Conservation (phyloP, 2,113 vertebrate species). For the Papio anubis region DNA sequence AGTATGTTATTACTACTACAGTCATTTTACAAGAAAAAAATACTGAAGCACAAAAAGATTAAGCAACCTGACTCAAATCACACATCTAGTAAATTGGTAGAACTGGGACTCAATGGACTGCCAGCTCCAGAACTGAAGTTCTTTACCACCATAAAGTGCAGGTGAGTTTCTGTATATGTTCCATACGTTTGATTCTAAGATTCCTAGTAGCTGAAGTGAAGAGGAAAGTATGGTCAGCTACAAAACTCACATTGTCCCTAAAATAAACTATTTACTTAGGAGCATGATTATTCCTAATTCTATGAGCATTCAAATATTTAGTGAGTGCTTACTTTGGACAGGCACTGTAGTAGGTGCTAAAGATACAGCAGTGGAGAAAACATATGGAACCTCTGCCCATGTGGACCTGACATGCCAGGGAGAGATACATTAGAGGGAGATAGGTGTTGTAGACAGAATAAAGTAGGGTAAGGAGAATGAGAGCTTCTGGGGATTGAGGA, state of each 20-base stretch:
- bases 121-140: not conserved
- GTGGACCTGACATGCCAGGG: not conserved
- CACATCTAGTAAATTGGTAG: not conserved
- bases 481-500: not conserved
- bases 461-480: not conserved
- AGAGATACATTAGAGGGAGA: not conserved
- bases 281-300: not conserved
- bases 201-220: not conserved
- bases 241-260: not conserved
- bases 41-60: not conserved
- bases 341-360: not conserved
- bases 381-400: not conserved
- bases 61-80: not conserved
- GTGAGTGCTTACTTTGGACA: not conserved
- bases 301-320: not conserved
- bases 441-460: not conserved
- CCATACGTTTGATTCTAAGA: not conserved
- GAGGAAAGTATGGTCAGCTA: not conserved
- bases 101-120: not conserved
- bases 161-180: not conserved
- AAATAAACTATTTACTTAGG: not conserved
- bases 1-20: not conserved
- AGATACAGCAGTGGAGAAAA: not conserved
- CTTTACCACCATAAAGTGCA: not conserved
- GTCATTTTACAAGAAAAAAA: conserved; percentile 8